Base-by-base conservation (phyloP, 2,797 vertebrate species). In the Selene dorsalis region DNA sequence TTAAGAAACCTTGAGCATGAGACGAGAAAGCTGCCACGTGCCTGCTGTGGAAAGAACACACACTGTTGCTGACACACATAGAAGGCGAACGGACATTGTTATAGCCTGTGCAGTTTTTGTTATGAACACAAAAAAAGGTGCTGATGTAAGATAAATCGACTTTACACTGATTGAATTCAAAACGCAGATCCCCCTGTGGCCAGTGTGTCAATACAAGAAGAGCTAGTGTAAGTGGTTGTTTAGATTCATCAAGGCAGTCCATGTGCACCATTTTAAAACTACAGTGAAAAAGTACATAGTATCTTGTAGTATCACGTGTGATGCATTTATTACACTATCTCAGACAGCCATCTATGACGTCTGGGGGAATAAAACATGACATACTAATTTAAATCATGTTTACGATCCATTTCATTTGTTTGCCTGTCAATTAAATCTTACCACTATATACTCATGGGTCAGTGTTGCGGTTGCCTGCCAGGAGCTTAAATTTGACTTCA, bases 1-100 rank as follows among this genome's bases (percentile, higher is more conserved):
- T 79, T 20, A 86, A 72, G 63, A 79, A 76, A 79, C 73, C 75
- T 71, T 85, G 70, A n/a, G 45, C 67, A 68, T 59, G 57, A 32
- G 53, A 59, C 0, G 10, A 41, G 45, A 74, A 56, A 69, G 24
- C 32, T 18, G 1, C 72, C 80, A 83, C 71, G 80, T 83, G 79
- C 20, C 32, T n/a, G 12, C 41, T 78, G 35, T 60, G 32, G 69
- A 53, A 3, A 2, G 2, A 4, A 67, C 62, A 13, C 18, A 48
- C 28, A 69, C 43, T 8, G 7, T 35, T 8, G 7, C 32, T 35
- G 32, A 8, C 32, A 71, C 57, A 71, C 57, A 43, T 20, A 59
- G 24, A 28, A 69, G 48, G 38, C 50, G 65, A 78, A 7, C 41
- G 47, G 3, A 61, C 47, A 62, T 47, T 74, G 68, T 74, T 76